These are phyloP conservation scores for Argyresthia albistria DNA, from an alignment of 2,888 invertebrate species.

Conservation along the genomic window DNA sequence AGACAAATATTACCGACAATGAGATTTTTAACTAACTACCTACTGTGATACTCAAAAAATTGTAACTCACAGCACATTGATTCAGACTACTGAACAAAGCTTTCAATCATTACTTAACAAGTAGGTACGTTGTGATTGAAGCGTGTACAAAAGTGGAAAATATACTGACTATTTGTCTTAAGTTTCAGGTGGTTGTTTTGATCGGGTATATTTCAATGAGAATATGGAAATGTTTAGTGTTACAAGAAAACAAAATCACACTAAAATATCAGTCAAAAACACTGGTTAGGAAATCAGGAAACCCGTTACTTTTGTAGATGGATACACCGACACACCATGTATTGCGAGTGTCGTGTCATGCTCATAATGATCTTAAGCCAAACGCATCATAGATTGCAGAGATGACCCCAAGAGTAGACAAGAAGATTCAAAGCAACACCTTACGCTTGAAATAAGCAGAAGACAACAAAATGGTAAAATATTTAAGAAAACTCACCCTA, in stretches of 20 bases:
- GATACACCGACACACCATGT: conserved; percentile 31
- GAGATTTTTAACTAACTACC: conserved; percentile 7
- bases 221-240: neutral
- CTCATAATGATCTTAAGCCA: conserved; percentile 56
- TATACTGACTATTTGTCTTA: neutral
- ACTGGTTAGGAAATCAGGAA: neutral
- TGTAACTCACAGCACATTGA: no score
- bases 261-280: neutral
- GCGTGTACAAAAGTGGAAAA: neutral
- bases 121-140: neutral
- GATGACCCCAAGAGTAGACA: conserved; percentile 55
- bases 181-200: neutral
- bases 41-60: no score
- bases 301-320: neutral
- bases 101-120: neutral
- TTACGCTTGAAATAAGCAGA: conserved; percentile 54
- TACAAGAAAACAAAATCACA: neutral
- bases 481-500: conserved; percentile 82
- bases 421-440: conserved; percentile 64
- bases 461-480: conserved; percentile 19
- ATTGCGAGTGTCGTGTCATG: conserved; percentile 63
- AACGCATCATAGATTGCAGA: conserved; percentile 51
- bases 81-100: no score
- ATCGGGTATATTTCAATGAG: neutral
- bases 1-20: conserved; percentile 29